Conservation (phyloP, 2,888 invertebrate genomes). For the Eurytoma adleriae region DNA sequence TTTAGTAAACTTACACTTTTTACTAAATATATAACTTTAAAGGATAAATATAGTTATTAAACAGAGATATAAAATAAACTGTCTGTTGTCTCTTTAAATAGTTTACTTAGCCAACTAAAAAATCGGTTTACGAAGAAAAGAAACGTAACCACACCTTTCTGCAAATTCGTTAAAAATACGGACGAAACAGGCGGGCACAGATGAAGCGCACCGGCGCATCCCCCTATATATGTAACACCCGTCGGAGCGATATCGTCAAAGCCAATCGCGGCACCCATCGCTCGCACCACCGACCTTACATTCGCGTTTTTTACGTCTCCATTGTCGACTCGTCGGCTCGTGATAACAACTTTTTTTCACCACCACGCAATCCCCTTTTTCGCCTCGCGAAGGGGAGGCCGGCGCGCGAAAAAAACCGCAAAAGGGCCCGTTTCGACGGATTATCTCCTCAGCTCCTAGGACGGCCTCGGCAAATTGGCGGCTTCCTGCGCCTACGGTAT, state of each 20-base stretch:
- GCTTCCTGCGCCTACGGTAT: slow-evolving; percentile 5
- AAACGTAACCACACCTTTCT: no score
- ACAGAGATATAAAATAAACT: not conserved
- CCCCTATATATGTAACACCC: not conserved
- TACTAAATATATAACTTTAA: not conserved
- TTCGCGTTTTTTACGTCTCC: not conserved
- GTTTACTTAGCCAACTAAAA: not conserved
- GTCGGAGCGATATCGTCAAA: not conserved
- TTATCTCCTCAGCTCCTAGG: slow-evolving; percentile 6
- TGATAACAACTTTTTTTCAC: not conserved
- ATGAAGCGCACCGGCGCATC: not conserved
- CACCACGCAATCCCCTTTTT: not conserved
- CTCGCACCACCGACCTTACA: not conserved
- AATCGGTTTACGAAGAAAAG: no score
- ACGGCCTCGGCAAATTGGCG: slow-evolving; percentile 14
- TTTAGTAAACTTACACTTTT: no score
- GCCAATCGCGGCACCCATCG: not conserved
- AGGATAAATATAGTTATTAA: not conserved
- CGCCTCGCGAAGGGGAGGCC: not conserved
- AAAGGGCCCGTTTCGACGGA: slow-evolving; percentile 19
- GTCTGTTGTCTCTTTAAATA: not conserved
- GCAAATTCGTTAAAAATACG: not conserved
- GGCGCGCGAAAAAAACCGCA: not conserved
- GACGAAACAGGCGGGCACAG: not conserved
- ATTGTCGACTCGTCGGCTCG: not conserved